phyloP scores from a whole-genome alignment of 2,113 vertebrate species.

The Cheirogaleus medius region DNA sequence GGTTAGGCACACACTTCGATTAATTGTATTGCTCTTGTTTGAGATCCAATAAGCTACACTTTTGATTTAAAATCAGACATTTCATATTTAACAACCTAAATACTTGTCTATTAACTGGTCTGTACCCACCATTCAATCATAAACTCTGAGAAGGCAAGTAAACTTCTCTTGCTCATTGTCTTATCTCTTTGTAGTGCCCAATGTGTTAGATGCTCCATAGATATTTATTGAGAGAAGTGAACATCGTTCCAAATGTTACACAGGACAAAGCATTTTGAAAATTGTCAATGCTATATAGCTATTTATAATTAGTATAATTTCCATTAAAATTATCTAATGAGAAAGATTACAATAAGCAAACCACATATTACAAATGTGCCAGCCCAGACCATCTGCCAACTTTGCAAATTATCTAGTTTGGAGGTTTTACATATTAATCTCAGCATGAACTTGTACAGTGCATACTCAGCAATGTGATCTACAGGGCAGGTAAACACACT shows the following conservation, averaged over 20 bases:
- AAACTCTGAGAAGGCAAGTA: not conserved
- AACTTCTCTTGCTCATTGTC: not conserved
- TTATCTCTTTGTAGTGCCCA: not conserved
- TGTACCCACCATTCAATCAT: not conserved
- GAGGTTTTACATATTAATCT: not conserved
- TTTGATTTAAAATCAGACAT: too few species aligned
- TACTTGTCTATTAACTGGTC: not conserved
- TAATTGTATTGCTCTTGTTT: too few species aligned
- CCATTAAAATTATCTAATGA: conserved; percentile 19
- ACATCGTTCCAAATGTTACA: not conserved
- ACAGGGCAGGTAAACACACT: not conserved
- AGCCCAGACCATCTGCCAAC: not conserved
- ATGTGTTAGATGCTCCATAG: not conserved
- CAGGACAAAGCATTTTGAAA: not conserved
- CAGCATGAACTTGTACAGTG: too few species aligned
- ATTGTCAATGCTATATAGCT: not conserved
- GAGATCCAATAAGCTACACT: too few species aligned
- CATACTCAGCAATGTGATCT: not conserved
- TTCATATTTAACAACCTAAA: too few species aligned
- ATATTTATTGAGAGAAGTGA: not conserved
- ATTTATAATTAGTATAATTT: not conserved
- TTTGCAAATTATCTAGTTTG: not conserved
- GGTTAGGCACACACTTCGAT: too few species aligned
- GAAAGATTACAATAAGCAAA: not conserved
- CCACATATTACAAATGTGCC: not conserved